Percentiles rank a stretch among this genome's conserved stretches.
Evolutionary conservation across 1,140 invertebrate genomes (phyloP).

Genomic region (Thereuonema tuberculata): DNA sequence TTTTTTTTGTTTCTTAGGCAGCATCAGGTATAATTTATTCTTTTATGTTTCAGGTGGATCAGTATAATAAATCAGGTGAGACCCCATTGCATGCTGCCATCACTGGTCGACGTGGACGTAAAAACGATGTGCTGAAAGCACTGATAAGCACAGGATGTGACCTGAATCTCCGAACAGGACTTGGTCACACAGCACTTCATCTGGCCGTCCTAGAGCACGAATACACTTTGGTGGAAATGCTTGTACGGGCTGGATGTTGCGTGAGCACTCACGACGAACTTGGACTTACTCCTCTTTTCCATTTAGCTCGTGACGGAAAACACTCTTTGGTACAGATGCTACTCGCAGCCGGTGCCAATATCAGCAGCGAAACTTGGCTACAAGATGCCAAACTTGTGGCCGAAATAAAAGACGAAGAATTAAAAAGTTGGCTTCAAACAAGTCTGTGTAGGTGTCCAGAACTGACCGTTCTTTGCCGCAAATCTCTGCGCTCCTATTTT

Average conservation of each 20-base stretch:
- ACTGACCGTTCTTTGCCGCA: not conserved
- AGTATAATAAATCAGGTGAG: slow-evolving; percentile 17
- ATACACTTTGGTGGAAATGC: slow-evolving; percentile 13
- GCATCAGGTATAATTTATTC: too few relatives aligned
- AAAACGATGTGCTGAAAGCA: slow-evolving; percentile 11
- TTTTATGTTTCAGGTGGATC: slow-evolving; percentile 7
- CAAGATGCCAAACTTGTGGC: not conserved
- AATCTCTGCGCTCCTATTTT: not conserved
- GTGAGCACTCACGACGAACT: slow-evolving; percentile 18
- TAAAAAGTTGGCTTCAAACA: not conserved
- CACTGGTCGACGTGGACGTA: slow-evolving; percentile 12
- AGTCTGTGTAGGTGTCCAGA: not conserved
- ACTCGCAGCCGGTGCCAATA: slow-evolving; percentile 18
- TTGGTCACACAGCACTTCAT: slow-evolving; percentile 22
- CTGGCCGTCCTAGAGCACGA: slow-evolving; percentile 20
- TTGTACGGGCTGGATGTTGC: slow-evolving; percentile 19
- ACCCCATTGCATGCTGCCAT: slow-evolving; percentile 19
- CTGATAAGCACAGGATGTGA: slow-evolving; percentile 11
- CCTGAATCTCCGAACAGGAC: slow-evolving; percentile 14
- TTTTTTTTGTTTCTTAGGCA: too few relatives aligned
- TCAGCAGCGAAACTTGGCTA: slow-evolving; percentile 9
- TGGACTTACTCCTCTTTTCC: slow-evolving; percentile 20
- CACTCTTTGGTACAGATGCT: slow-evolving; percentile 15
- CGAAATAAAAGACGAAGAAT: not conserved
- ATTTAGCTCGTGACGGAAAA: slow-evolving; percentile 18